phyloP scores from a whole-genome alignment of 2,113 vertebrate species.

The Alosa alosa region DNA sequence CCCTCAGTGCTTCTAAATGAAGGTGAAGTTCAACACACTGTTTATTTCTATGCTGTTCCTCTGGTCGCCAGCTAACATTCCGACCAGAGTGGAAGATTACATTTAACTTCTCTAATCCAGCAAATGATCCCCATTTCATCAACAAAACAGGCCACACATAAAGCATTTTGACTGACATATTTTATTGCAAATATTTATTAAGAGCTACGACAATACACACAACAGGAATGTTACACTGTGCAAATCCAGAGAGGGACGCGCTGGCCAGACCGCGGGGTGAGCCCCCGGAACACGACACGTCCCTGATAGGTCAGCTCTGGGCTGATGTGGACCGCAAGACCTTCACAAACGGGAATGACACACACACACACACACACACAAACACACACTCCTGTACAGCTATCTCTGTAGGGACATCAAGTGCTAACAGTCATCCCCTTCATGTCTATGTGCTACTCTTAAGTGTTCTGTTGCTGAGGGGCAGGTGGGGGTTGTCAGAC shows the following conservation, averaged over 20 bases:
- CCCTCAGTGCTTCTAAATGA: no score
- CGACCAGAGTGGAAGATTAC: no score
- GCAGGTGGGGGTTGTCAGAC: no score
- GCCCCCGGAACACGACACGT: no score
- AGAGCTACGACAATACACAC: conserved; percentile 56
- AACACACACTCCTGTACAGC: background rate
- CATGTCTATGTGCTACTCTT: background rate
- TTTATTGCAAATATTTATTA: conserved; percentile 64
- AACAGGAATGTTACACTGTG: conserved; percentile 54
- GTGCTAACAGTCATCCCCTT: background rate
- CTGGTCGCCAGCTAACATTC: no score
- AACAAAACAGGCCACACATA: background rate
- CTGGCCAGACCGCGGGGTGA: no score
- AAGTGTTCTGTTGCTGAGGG: no score
- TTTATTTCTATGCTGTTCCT: no score
- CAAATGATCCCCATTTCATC: background rate
- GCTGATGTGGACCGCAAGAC: background rate
- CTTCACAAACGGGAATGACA: background rate
- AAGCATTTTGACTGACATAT: conserved; percentile 24
- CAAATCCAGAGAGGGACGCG: conserved; percentile 38
- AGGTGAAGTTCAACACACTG: no score
- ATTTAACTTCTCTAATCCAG: no score
- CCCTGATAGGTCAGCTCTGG: conserved; percentile 22
- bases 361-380: background rate
- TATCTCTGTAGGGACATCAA: no score